Evolutionary conservation across 2,888 invertebrate genomes (phyloP).

Genomic region (Thelaira solivaga): DNA sequence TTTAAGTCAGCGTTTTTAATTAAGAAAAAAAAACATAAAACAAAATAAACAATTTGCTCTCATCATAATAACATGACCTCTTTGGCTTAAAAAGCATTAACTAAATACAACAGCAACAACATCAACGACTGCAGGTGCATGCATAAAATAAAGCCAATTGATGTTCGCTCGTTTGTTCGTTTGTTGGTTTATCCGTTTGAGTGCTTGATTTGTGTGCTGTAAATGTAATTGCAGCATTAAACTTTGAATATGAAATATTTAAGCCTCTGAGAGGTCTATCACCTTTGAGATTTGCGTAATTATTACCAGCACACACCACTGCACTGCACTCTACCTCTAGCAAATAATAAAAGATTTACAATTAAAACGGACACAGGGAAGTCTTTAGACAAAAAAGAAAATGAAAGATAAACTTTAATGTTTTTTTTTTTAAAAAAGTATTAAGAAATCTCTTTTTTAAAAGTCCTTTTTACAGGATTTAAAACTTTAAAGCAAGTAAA

Average conservation of each 20-base stretch:
- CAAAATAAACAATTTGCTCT: conserved; percentile 24
- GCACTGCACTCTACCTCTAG: conserved; percentile 5
- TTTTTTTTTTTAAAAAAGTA: not conserved
- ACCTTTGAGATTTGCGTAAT: conserved; percentile 62
- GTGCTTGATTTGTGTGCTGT: not conserved
- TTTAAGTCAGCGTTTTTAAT: conserved; percentile 18
- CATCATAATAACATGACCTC: conserved; percentile 56
- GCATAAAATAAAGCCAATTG: too few relatives aligned
- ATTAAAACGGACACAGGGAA: not conserved
- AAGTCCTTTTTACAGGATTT: too few relatives aligned
- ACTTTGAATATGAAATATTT: conserved; percentile 39
- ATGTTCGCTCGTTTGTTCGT: not conserved
- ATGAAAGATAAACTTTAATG: not conserved
- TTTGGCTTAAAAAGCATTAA: conserved; percentile 49
- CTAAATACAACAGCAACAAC: conserved; percentile 28
- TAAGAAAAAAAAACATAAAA: conserved; percentile 7
- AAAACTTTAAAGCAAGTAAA: too few relatives aligned
- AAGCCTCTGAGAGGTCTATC: conserved; percentile 56
- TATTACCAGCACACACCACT: conserved; percentile 19
- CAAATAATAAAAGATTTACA: conserved; percentile 35
- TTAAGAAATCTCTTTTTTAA: too few relatives aligned
- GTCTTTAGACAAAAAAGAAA: not conserved
- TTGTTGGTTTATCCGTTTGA: not conserved
- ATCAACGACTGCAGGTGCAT: conserved; percentile 25
- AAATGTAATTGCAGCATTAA: conserved; percentile 11